Percentiles rank a stretch among this genome's conserved stretches.
These are phyloP conservation scores for Fragum fragum DNA, from an alignment of 2,888 invertebrate genomes.

Conservation along the genomic window DNA sequence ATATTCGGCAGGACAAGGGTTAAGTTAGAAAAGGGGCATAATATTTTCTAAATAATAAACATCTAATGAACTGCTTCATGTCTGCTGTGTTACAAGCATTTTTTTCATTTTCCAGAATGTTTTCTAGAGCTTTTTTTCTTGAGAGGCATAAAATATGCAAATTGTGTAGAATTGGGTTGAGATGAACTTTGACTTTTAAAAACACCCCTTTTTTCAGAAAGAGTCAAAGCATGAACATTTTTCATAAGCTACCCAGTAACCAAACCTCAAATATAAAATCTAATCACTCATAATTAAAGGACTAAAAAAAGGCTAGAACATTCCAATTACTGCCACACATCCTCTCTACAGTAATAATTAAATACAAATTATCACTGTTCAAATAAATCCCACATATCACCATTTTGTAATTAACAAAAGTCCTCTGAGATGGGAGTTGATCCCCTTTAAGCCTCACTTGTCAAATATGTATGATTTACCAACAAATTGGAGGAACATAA, in stretches of 20 bases:
- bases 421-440: neutral
- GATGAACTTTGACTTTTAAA: neutral
- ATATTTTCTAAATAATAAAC: too few species aligned
- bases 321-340: neutral
- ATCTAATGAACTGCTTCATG: too few species aligned
- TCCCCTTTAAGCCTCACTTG: neutral
- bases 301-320: neutral
- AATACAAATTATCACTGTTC: constrained; percentile 38
- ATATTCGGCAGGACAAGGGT: too few species aligned
- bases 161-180: too few species aligned
- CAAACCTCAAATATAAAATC: neutral
- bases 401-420: constrained; percentile 16
- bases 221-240: too few species aligned
- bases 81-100: too few species aligned
- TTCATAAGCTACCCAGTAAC: neutral
- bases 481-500: neutral
- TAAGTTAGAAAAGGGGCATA: too few species aligned
- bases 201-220: too few species aligned
- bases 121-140: too few species aligned
- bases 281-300: neutral
- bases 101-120: too few species aligned
- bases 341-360: constrained; percentile 30
- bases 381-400: constrained; percentile 31
- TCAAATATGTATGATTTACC: neutral
- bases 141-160: too few species aligned